Percentiles rank a stretch among this genome's conserved stretches.
Evolutionary conservation across 2,888 invertebrate species (phyloP).

Genomic region (Polymixis lichenea): DNA sequence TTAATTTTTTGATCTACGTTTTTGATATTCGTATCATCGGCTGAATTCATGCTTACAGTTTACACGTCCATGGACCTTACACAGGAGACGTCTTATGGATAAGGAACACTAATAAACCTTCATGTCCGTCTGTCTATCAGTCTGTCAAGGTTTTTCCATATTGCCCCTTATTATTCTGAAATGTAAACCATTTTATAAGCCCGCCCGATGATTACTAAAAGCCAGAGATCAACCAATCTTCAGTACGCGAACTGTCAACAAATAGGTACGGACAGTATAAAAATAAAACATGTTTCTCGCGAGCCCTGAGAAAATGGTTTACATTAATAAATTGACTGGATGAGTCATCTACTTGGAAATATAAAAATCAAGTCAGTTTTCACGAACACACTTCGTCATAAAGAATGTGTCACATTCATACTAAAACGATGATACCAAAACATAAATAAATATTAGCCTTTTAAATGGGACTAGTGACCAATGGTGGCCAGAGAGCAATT

Average conservation of each 20-base stretch:
- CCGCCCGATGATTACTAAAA: not conserved
- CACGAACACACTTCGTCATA: conserved; percentile 4
- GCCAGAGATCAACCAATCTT: not conserved
- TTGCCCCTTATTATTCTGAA: not conserved
- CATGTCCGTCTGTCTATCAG: not conserved
- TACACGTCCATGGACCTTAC: not conserved
- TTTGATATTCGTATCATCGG: too few relatives aligned
- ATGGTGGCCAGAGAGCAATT: too few relatives aligned
- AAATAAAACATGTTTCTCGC: conserved; percentile 41
- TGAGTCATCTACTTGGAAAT: conserved; percentile 48
- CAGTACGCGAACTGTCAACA: conserved; percentile 1
- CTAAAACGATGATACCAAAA: conserved; percentile 9
- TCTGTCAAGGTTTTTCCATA: not conserved
- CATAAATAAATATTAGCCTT: conserved; percentile 14
- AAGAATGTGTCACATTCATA: conserved; percentile 36
- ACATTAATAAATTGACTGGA: conserved; percentile 30
- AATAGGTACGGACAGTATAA: not conserved
- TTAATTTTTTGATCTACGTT: not conserved
- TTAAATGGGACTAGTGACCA: too few relatives aligned
- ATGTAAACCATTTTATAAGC: conserved; percentile 7
- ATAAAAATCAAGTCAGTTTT: conserved; percentile 33
- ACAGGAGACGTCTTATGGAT: too few relatives aligned
- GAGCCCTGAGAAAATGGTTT: conserved; percentile 42
- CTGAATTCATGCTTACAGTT: not conserved
- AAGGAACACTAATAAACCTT: too few relatives aligned